phyloP scores from a whole-genome alignment of 1,140 invertebrate genomes.

The Eumeta japonica region DNA sequence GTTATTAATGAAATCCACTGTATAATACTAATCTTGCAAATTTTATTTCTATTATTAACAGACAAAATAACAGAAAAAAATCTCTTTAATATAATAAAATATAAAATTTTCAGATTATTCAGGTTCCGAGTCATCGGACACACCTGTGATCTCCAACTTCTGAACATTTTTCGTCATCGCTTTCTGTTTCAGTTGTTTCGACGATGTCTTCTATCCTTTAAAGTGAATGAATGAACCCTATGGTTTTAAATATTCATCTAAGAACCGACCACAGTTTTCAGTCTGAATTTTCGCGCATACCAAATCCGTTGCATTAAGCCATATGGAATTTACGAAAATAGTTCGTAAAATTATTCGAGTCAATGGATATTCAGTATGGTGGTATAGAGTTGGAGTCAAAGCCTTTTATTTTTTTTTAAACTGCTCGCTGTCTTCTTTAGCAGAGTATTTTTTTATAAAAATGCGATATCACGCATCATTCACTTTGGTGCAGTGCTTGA shows the following conservation, averaged over 20 bases:
- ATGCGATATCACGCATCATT: slow-evolving; percentile 21
- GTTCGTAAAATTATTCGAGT: slow-evolving; percentile 22
- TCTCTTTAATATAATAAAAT: slow-evolving; percentile 8
- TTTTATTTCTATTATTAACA: slow-evolving; percentile 22
- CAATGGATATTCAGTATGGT: slow-evolving; percentile 22
- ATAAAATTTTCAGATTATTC: slow-evolving; percentile 11
- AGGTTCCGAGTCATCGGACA: neutral
- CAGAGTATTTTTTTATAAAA: slow-evolving; percentile 18
- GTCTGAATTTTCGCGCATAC: slow-evolving; percentile 13
- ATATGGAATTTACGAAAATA: slow-evolving; percentile 22
- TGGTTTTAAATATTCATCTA: slow-evolving; percentile 18
- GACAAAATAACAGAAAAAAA: slow-evolving; percentile 9
- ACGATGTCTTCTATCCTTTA: slow-evolving; percentile 16
- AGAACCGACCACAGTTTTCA: too few relatives aligned
- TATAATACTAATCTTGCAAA: slow-evolving; percentile 17
- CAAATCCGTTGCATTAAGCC: slow-evolving; percentile 19
- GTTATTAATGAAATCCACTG: slow-evolving; percentile 9
- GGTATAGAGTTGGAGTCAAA: slow-evolving; percentile 20
- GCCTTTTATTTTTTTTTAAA: slow-evolving; percentile 20
- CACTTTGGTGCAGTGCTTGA: slow-evolving; percentile 18
- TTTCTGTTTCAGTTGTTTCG: slow-evolving; percentile 13
- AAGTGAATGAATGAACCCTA: slow-evolving; percentile 17
- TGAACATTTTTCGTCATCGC: too few relatives aligned
- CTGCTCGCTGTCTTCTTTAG: slow-evolving; percentile 14
- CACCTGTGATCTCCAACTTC: slow-evolving; percentile 7